Evolutionary conservation across 2,113 vertebrate species (phyloP), one percentile per base, ranked within the genome.

Genomic region (Sapayoa aenigma): DNA sequence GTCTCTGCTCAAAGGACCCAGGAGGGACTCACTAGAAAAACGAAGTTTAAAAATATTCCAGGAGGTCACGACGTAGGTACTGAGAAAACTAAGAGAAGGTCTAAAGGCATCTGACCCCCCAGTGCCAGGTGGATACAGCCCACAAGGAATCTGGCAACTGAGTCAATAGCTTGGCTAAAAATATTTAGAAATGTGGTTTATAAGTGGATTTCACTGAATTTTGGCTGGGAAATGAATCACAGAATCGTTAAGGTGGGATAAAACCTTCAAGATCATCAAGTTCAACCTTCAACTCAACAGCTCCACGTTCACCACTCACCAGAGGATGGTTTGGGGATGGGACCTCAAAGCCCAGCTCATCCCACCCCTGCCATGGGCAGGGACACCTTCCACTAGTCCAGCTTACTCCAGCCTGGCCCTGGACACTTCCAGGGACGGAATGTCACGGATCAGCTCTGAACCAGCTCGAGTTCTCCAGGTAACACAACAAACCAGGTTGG

Each of bases 31-130:
- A 7, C 21, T n/a, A 12, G 11, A 19, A 25, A 20, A 35, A 27
- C 4, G 4, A 6, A 33, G 39, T 21, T 46, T 12, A 18, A 27
- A 27, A 49, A 41, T 31, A 53, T 55, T 63, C 35, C 33, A 21
- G 47, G 9, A 83, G 22, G 28, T 42, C 49, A 53, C 0, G 0
- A 4, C 0, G 0, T 5, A 25, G 37, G 16, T 7, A 3, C 22
- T 58, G 33, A 28, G 47, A 72, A 31, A 1, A 41, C 1, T 2
- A 24, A 22, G 25, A 59, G 41, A 47, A 71, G 20, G 25, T 28
- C 41, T 42, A 13, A 67, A 72, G 58, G 74, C 24, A 46, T 13
- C 3, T 15, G 55, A 53, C 18, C 4, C 16, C 49, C 33, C 63
- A n/a, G 19, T 20, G 31, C 35, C 66, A 79, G 44, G 23, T 6